Percentiles rank a stretch among this genome's conserved stretches.
Evolutionary conservation across 2,888 invertebrate genomes (phyloP).

Genomic region (Oscheius sp.): DNA sequence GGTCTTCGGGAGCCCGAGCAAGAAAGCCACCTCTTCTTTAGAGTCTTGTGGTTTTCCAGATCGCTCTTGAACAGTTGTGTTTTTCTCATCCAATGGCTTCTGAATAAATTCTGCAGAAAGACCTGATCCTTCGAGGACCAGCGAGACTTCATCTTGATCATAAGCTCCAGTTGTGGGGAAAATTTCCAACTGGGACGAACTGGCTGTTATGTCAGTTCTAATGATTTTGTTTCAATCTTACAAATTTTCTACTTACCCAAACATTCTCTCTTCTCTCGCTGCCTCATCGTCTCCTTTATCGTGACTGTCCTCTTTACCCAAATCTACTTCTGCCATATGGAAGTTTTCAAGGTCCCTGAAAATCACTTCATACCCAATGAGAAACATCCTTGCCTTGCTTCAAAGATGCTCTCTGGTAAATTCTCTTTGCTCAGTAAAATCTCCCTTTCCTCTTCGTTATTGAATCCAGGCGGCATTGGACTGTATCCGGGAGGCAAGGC

Average conservation of each 20-base stretch:
- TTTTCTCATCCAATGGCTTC: not conserved
- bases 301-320: slow-evolving; percentile 1
- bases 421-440: not conserved
- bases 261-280: not conserved
- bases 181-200: slow-evolving; percentile 7
- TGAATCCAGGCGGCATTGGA: slow-evolving; percentile 25
- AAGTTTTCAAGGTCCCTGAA: slow-evolving; percentile 17
- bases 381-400: not conserved
- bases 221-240: not conserved
- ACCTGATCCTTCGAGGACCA: slow-evolving; percentile 5
- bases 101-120: not conserved
- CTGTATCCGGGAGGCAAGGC: slow-evolving; percentile 28
- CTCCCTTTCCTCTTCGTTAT: not conserved
- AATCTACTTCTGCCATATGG: slow-evolving; percentile 22
- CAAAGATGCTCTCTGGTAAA: not conserved
- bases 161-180: not conserved
- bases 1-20: not conserved
- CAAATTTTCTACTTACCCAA: not conserved
- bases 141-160: not conserved
- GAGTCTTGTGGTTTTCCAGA: slow-evolving; percentile 2
- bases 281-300: not conserved
- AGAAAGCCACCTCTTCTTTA: slow-evolving; percentile 6
- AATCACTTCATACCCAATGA: not conserved
- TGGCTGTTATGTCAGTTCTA: not conserved
- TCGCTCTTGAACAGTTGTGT: not conserved